A percentile compares a stretch with the other conserved stretches of the same genome.
phyloP scores from a whole-genome alignment of 2,797 vertebrate species.

The Fistularia commersonii region DNA sequence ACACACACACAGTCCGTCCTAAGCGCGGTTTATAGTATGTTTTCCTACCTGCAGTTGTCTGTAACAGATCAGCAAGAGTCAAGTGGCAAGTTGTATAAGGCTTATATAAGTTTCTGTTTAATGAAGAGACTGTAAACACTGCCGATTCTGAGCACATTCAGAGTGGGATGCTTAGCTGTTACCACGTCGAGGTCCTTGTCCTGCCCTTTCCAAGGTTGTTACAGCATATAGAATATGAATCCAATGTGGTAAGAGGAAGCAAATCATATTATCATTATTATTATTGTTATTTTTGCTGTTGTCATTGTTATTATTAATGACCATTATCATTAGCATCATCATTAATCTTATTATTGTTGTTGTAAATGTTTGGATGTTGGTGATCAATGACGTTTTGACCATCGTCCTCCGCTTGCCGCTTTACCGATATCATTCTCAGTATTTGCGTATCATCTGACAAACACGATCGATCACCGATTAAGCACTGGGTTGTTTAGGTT shows the following conservation, averaged over 20 bases:
- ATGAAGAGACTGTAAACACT: conserved; percentile 43
- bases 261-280: too few relatives aligned
- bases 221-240: conserved; percentile 1
- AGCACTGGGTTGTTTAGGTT: too few relatives aligned
- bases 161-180: conserved; percentile 12
- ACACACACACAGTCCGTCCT: conserved; percentile 21
- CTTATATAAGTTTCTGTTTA: conserved; percentile 55
- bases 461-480: too few relatives aligned
- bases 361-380: too few relatives aligned
- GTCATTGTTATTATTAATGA: too few relatives aligned
- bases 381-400: too few relatives aligned
- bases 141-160: conserved; percentile 32
- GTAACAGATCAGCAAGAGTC: conserved; percentile 49
- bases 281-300: too few relatives aligned
- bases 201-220: conserved; percentile 9
- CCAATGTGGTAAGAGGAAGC: not conserved
- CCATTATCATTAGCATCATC: too few relatives aligned
- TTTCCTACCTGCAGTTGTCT: conserved; percentile 51
- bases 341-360: too few relatives aligned
- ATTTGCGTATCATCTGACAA: too few relatives aligned
- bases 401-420: too few relatives aligned
- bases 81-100: conserved; percentile 48
- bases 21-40: conserved; percentile 30
- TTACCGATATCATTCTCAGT: too few relatives aligned
- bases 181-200: conserved; percentile 10